Conservation (phyloP, 2,888 invertebrate genomes). For the Papilio gigon region DNA sequence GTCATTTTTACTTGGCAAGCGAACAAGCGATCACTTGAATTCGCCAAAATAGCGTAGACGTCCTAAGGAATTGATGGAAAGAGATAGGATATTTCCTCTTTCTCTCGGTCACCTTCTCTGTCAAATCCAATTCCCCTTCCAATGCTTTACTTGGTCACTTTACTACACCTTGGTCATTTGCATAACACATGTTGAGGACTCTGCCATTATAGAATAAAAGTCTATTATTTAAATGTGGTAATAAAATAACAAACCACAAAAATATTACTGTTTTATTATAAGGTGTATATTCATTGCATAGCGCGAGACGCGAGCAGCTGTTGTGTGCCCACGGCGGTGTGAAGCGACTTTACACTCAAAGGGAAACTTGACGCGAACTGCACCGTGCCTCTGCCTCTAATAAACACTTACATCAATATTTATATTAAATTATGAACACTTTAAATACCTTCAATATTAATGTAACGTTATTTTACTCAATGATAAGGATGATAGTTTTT, state of each 20-base stretch:
- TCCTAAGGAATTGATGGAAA: too few relatives aligned
- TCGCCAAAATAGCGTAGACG: too few relatives aligned
- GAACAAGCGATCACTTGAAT: too few relatives aligned
- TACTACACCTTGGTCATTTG: too few relatives aligned
- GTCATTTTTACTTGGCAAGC: too few relatives aligned
- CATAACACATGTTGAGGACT: too few relatives aligned
- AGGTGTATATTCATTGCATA: neutral
- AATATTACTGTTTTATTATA: neutral
- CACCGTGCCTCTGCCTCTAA: conserved; percentile 17
- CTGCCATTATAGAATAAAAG: too few relatives aligned
- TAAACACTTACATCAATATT: conserved; percentile 3
- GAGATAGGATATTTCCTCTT: too few relatives aligned
- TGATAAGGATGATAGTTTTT: neutral
- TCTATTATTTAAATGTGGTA: too few relatives aligned
- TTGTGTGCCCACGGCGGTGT: conserved; percentile 28
- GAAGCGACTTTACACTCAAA: conserved; percentile 29
- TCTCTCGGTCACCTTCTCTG: too few relatives aligned
- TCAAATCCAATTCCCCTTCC: too few relatives aligned
- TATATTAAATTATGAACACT: neutral
- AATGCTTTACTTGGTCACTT: too few relatives aligned
- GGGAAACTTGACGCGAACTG: conserved; percentile 23
- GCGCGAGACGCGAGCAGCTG: conserved; percentile 11
- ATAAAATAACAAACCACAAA: neutral
- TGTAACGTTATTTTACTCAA: neutral
- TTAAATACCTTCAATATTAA: neutral